Conservation (phyloP, 2,888 invertebrate genomes). For the Cerastis leucographa region DNA sequence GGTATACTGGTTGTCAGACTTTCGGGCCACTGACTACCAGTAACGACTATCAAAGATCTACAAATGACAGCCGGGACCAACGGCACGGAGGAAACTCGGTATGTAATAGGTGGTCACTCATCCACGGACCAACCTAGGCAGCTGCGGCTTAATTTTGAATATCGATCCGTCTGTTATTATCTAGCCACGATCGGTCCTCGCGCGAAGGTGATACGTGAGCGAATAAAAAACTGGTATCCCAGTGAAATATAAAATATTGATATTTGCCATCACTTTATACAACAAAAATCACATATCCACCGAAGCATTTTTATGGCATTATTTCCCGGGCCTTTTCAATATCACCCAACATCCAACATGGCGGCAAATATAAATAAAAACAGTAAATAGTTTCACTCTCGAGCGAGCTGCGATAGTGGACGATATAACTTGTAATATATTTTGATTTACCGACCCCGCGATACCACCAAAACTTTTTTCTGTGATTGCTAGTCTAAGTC, state of each 20-base stretch:
- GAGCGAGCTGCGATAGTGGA: constrained; percentile 54
- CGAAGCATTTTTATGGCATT: constrained; percentile 23
- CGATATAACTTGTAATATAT: constrained; percentile 68
- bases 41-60: no score
- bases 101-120: no score
- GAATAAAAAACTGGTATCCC: not conserved
- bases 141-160: no score
- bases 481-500: not conserved
- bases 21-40: no score
- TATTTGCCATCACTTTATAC: not conserved
- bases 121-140: no score
- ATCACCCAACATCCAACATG: constrained; percentile 45
- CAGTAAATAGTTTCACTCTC: constrained; percentile 56
- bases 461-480: constrained; percentile 67
- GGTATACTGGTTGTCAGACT: no score
- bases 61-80: no score
- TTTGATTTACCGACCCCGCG: constrained; percentile 71
- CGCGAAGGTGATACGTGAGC: no score
- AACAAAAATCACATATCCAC: constrained; percentile 17
- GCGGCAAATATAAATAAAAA: constrained; percentile 53
- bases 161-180: no score
- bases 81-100: no score
- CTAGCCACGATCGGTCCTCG: no score
- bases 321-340: constrained; percentile 39
- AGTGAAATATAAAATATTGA: not conserved